phyloP scores from a whole-genome alignment of 1,140 invertebrate genomes.

The Pissodes strobi region DNA sequence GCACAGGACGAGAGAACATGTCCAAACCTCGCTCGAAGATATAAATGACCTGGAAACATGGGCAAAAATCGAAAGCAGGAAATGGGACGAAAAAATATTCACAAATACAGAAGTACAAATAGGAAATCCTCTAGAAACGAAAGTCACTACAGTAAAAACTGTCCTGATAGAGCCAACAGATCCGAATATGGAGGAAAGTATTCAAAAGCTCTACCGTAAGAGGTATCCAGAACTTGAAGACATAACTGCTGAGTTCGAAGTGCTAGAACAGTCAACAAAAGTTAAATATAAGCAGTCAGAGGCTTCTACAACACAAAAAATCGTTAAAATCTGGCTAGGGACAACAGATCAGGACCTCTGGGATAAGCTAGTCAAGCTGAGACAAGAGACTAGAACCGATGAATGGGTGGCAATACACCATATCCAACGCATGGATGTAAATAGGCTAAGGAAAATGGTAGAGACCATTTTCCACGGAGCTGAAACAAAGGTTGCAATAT shows the following conservation, averaged over 20 bases:
- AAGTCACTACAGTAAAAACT: background rate
- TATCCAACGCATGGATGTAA: background rate
- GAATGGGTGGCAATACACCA: too few relatives aligned
- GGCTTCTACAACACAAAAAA: background rate
- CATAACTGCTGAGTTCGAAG: background rate
- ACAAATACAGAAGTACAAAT: slow-evolving; percentile 6
- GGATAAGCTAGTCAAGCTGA: background rate
- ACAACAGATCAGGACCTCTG: background rate
- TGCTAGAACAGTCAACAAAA: slow-evolving; percentile 4
- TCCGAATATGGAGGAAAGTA: slow-evolving; percentile 4
- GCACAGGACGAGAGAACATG: too few relatives aligned
- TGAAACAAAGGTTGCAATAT: background rate
- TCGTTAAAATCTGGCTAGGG: background rate
- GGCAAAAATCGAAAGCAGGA: too few relatives aligned
- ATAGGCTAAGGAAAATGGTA: slow-evolving; percentile 16
- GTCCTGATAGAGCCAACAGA: slow-evolving; percentile 11
- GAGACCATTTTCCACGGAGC: slow-evolving; percentile 8
- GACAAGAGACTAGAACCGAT: background rate
- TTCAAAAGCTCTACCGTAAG: slow-evolving; percentile 3
- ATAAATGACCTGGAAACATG: too few relatives aligned
- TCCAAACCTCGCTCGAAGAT: too few relatives aligned
- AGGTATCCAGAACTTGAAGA: slow-evolving; percentile 12
- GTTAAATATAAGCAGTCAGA: background rate
- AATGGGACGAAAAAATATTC: background rate
- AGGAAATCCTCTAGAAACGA: slow-evolving; percentile 5